Evolutionary conservation across 2,113 vertebrate species (phyloP).

Genomic region (Pelodiscus sinensis): DNA sequence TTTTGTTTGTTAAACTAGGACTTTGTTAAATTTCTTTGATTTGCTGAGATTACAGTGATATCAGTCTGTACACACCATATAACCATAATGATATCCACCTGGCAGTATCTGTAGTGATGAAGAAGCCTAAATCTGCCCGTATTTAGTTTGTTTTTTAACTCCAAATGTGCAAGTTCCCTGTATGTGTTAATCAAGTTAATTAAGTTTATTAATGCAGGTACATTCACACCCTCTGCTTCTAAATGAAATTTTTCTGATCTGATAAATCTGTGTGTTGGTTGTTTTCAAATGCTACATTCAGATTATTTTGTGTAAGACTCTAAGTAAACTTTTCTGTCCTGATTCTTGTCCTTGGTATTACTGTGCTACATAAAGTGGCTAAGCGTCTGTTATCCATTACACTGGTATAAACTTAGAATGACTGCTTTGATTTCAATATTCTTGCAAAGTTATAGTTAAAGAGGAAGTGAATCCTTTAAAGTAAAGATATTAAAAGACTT

Average conservation of each 20-base stretch:
- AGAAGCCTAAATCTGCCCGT: background rate
- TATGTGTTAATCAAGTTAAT: constrained; percentile 14
- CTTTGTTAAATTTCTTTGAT: constrained; percentile 12
- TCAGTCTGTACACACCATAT: background rate
- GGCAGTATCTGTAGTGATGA: background rate
- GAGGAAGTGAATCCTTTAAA: background rate
- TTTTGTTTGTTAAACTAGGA: constrained; percentile 1
- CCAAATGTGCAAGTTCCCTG: constrained; percentile 22
- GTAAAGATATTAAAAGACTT: background rate
- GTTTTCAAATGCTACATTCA: background rate
- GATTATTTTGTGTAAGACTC: background rate
- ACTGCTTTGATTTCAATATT: background rate
- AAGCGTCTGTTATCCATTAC: background rate
- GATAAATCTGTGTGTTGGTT: background rate
- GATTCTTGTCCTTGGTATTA: background rate
- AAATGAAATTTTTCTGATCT: background rate
- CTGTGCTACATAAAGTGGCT: background rate
- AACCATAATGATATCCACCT: constrained; percentile 35
- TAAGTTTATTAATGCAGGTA: background rate
- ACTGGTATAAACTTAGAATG: background rate
- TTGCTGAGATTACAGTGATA: constrained; percentile 28
- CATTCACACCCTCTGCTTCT: background rate
- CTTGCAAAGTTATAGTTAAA: background rate
- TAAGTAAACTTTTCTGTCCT: background rate
- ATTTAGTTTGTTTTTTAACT: background rate